A percentile compares a stretch with the other conserved stretches of the same genome.
Evolutionary conservation across 2,113 vertebrate species (phyloP).

Genomic region (Hydrochoerus hydrochaeris): DNA sequence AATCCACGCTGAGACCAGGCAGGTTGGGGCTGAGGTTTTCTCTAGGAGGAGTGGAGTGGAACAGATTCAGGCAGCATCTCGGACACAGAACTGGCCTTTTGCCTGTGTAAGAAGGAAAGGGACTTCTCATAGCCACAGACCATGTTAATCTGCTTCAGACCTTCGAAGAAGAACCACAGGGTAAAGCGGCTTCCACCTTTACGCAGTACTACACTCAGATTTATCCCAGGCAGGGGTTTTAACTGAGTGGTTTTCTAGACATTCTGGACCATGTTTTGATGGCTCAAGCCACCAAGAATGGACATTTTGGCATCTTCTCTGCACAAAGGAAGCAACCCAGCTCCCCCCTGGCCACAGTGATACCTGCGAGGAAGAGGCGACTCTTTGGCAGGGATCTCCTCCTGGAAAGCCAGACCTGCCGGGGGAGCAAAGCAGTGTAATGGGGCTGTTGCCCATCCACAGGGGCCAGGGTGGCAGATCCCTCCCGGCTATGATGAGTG

Average conservation of each 20-base stretch:
- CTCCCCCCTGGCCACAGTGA: not conserved
- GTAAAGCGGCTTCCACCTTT: not conserved
- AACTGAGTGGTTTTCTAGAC: not conserved
- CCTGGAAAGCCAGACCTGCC: not conserved
- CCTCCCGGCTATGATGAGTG: not conserved
- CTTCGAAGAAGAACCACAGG: not conserved
- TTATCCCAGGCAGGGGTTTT: not conserved
- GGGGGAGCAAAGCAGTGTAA: not conserved
- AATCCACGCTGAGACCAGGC: not conserved
- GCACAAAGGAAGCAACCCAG: not conserved
- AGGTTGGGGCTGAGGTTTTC: not conserved
- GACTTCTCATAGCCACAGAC: not conserved
- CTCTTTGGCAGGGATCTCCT: not conserved
- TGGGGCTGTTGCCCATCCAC: accelerated
- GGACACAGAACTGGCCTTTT: not conserved
- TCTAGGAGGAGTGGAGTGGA: not conserved
- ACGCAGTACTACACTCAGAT: not conserved
- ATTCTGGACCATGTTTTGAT: not conserved
- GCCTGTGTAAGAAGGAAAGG: not conserved
- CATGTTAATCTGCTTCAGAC: not conserved
- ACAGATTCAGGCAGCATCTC: not conserved
- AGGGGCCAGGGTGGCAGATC: not conserved
- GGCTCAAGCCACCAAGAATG: not conserved
- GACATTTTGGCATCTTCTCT: not conserved
- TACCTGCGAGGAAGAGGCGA: not conserved